A percentile compares a stretch with the other conserved stretches of the same genome.
Conservation (phyloP, 2,797 vertebrate genomes). For the Peromyscus nudipes region DNA sequence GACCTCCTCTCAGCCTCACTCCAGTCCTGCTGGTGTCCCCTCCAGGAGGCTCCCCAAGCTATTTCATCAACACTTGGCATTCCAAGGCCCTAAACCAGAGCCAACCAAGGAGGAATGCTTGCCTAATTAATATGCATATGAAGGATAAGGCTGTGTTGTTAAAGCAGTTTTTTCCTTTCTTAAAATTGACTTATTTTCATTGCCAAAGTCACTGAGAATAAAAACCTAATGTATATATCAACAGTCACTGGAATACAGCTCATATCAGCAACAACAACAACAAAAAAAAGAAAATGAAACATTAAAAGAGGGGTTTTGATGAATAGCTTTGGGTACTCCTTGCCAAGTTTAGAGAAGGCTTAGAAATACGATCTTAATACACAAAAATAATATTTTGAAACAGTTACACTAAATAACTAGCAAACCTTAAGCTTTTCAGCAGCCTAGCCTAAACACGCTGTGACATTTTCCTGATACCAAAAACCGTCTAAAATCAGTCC, state of each 20-base stretch:
- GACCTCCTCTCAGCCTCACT: neutral
- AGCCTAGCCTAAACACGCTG: neutral
- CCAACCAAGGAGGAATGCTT: neutral
- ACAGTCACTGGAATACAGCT: neutral
- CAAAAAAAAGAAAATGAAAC: conserved; percentile 36
- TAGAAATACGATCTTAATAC: conserved; percentile 3
- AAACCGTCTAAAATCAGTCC: conserved; percentile 12
- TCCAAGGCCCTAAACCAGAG: neutral
- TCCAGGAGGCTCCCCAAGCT: conserved; percentile 9
- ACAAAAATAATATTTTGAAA: conserved; percentile 17
- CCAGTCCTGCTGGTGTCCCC: neutral
- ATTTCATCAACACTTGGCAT: neutral
- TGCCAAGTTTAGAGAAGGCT: neutral
- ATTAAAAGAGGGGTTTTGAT: neutral
- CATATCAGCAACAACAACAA: neutral
- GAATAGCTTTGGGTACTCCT: neutral
- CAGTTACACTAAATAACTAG: conserved; percentile 46
- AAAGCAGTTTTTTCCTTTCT: conserved; percentile 54
- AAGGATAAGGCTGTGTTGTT: neutral
- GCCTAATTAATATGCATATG: neutral
- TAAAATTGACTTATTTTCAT: conserved; percentile 37
- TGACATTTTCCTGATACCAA: neutral
- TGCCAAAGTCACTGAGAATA: neutral
- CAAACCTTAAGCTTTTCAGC: neutral
- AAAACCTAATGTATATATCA: neutral